Conservation (phyloP, 2,888 invertebrate species). For the Acanthosepion esculentum region DNA sequence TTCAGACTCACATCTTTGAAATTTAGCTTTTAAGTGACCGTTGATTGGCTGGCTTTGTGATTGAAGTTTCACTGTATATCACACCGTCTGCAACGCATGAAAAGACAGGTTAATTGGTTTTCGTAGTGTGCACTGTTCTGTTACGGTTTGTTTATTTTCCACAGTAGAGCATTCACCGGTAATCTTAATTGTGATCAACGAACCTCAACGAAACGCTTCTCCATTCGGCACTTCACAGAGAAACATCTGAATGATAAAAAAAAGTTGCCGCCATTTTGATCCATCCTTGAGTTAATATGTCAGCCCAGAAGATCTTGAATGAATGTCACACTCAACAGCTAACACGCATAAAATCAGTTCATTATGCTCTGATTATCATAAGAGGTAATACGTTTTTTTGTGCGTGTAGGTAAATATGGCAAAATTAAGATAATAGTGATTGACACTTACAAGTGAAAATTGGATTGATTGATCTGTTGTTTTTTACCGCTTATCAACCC, state of each 20-base stretch:
- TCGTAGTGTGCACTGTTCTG: background rate
- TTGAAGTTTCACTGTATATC: background rate
- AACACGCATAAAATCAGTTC: background rate
- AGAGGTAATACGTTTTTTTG: background rate
- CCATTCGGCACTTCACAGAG: background rate
- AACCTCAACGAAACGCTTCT: background rate
- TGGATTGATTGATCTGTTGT: too few species aligned
- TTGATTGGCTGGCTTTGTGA: background rate
- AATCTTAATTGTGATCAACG: conserved; percentile 33
- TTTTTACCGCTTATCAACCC: too few species aligned
- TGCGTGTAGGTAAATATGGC: background rate
- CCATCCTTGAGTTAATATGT: background rate
- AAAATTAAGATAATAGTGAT: too few species aligned
- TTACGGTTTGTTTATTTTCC: background rate
- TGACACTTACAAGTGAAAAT: too few species aligned
- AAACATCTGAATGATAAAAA: background rate
- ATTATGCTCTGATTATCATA: background rate
- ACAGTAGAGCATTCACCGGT: background rate
- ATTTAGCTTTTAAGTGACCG: background rate
- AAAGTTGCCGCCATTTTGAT: background rate
- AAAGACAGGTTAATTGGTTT: background rate
- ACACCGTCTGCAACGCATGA: background rate
- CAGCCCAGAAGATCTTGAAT: background rate
- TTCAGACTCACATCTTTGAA: background rate
- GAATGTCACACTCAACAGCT: background rate